Base-by-base conservation (phyloP, 2,113 vertebrate species). In the Perca schrenkii region DNA sequence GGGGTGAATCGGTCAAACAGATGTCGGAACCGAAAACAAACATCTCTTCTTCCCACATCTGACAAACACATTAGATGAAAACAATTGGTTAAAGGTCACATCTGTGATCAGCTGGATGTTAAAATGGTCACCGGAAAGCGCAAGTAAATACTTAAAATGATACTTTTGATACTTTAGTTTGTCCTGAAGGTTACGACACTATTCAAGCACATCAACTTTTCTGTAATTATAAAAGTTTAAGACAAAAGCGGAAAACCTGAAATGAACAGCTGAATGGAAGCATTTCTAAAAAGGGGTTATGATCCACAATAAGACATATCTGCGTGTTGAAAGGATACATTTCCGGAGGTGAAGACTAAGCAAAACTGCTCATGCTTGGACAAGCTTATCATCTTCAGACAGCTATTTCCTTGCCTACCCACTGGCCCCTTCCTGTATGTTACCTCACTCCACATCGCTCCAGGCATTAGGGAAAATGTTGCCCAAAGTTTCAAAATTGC, bases 301-400 rank as follows among this genome's bases (percentile, higher is more conserved):
- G 8, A 49, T 12, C 16, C n/a, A 49, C 58, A 76, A 63, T 3
- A 64, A 28, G 25, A n/a, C 21, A 4, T 58, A 47, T 78, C 0
- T 52, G 3, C 15, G 1, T 40, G n/a, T 19, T 25, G 0, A 31
- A 58, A 60, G 46, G 13, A 67, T 17, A 28, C 16, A n/a, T 15
- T 6, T 36, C 1, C 0, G 43, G 68, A 72, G 77, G 54, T 40
- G 25, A 61, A 61, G 46, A 50, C 19, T 36, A 78, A 72, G 88
- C 25, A 62, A 34, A 76, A 46, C 7, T 22, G 17, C 14, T 63
- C 22, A 5, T 76, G 46, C 74, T 68, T 3, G 11, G 69, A 80
- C 74, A 62, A 10, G 80, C 80, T 91, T 92, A 92, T 94, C 90
- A 3, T 62, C 2, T 22, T 40, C 40, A 61, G 22, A 28, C 82